Evolutionary conservation across 2,113 vertebrate genomes (phyloP), one percentile per base, ranked within the genome.

Genomic region (Limnothrissa miodon): DNA sequence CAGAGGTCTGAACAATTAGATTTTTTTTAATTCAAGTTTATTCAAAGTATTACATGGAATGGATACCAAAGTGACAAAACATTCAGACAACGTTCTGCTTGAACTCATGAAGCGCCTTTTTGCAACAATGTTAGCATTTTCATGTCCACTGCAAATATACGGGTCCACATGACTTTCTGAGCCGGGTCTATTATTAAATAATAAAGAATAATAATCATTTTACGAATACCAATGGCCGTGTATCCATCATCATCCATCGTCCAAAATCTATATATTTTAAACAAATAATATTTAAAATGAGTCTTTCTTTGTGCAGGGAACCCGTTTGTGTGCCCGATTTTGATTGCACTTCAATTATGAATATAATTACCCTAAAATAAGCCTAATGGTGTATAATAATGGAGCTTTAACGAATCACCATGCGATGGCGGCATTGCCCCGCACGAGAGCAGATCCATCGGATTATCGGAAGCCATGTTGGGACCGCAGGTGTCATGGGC

Each of bases 391-490:
- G n/a, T n/a, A n/a, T n/a, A n/a, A n/a, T n/a, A n/a, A n/a, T n/a
- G n/a, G n/a, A n/a, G n/a, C n/a, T 10, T 79, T 15, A 81, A 15
- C n/a, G 53, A 83, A 39, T 78, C 1, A 56, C 29, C 48, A 81
- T 80, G 11, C 56, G 62, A 39, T 78, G 42, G 62, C 66, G 48
- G 36, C 56, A 62, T 25, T 39, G 59, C 39, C 10, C 36, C 70
- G 9, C 19, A 17, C 9, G 82, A 74, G 66, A 74, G 33, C 1
- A 74, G 66, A 74, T 33, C 33, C 62, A 80, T 83, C 21, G 90
- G 91, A 90, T 92, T 91, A 91, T 84, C 86, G 89, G 91, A 91
- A 90, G 93, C 91, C 92, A 92, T 93, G 89, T 92, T 93, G 87
- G 88, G 90, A 86, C 89, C 91, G 90, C 82, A 90, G 87, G 82